Evolutionary conservation across 2,113 vertebrate species (phyloP).

Genomic region (Columbina picui): DNA sequence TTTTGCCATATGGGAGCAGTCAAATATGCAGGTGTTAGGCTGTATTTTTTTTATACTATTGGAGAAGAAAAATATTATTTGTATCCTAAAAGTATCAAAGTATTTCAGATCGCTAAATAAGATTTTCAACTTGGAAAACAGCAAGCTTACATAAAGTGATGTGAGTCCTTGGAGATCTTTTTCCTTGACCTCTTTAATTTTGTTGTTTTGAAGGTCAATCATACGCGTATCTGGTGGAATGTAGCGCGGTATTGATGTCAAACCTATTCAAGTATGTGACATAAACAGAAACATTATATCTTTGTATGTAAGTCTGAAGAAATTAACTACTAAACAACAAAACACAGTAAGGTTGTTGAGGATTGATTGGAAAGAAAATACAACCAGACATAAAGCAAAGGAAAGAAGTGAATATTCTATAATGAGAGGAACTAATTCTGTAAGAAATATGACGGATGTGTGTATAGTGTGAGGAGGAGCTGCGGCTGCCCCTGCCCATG

Average conservation of each 20-base stretch:
- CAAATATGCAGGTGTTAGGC: not conserved
- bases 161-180: constrained; percentile 90
- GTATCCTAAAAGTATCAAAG: not conserved
- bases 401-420: not conserved
- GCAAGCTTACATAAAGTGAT: constrained; percentile 85
- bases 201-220: constrained; percentile 97
- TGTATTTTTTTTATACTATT: not conserved
- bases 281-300: not conserved
- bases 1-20: not conserved
- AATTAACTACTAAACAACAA: not conserved
- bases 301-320: not conserved
- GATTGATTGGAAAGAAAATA: not conserved
- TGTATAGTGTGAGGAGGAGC: not conserved
- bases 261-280: constrained; percentile 75
- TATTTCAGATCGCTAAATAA: not conserved
- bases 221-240: constrained; percentile 90
- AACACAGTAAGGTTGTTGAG: not conserved
- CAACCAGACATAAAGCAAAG: not conserved
- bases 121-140: not conserved
- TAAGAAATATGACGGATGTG: rapidly evolving
- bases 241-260: constrained; percentile 88
- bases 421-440: not conserved
- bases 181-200: constrained; percentile 95
- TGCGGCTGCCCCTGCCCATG: not conserved
- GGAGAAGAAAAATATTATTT: not conserved